A percentile compares a stretch with the other conserved stretches of the same genome.
phyloP scores from a whole-genome alignment of 2,113 vertebrate genomes.

The Ptilonorhynchus violaceus region DNA sequence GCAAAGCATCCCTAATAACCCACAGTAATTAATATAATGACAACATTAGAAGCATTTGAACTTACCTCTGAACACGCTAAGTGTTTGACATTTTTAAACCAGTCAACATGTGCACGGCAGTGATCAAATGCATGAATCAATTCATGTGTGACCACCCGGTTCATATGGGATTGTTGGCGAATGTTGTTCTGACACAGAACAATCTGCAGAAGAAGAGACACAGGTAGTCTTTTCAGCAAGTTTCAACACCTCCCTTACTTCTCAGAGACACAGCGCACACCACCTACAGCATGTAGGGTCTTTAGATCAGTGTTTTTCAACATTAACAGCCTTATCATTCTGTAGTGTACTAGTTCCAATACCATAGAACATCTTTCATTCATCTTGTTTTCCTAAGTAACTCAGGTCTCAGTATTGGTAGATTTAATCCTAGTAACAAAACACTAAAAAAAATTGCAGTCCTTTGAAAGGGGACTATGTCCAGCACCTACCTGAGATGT shows the following conservation, averaged over 20 bases:
- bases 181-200: conserved; percentile 98
- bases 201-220: conserved; percentile 76
- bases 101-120: conserved; percentile 92
- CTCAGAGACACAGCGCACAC: background rate
- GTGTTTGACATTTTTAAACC: conserved; percentile 90
- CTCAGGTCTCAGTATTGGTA: background rate
- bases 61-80: conserved; percentile 95
- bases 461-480: background rate
- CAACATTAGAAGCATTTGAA: background rate
- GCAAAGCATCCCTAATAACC: background rate
- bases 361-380: background rate
- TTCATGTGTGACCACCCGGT: conserved; percentile 91
- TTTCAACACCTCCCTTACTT: background rate
- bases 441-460: background rate
- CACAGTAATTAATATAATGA: background rate
- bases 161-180: conserved; percentile 89
- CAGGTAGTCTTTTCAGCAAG: background rate
- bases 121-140: conserved; percentile 96
- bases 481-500: conserved; percentile 83
- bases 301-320: background rate
- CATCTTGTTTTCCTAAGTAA: background rate
- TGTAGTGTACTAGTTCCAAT: background rate
- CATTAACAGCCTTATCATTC: background rate
- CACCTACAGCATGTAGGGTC: background rate
- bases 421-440: background rate